phyloP scores from a whole-genome alignment of 2,888 invertebrate species.

The Bombyx huttoni region DNA sequence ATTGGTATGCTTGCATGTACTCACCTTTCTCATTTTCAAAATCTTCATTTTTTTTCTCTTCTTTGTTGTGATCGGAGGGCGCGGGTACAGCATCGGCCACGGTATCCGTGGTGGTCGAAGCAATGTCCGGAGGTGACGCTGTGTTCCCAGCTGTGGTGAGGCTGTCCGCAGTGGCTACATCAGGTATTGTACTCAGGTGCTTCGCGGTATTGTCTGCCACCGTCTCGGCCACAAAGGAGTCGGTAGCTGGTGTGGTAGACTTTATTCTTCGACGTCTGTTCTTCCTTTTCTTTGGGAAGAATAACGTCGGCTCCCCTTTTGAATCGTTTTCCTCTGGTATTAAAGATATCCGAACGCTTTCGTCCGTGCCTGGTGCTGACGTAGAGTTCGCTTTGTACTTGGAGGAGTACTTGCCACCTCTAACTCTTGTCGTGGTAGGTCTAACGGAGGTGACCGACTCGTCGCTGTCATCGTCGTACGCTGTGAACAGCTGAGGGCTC shows the following conservation, averaged over 20 bases:
- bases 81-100: slow-evolving; percentile 38
- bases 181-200: slow-evolving; percentile 3
- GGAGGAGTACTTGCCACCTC: slow-evolving; percentile 20
- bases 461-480: slow-evolving; percentile 33
- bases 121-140: neutral
- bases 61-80: slow-evolving; percentile 34
- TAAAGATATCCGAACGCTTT: slow-evolving; percentile 40
- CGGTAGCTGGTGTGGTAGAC: slow-evolving; percentile 12
- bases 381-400: slow-evolving; percentile 14
- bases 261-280: slow-evolving; percentile 27
- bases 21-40: slow-evolving; percentile 42
- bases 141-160: neutral
- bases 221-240: slow-evolving; percentile 24
- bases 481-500: slow-evolving; percentile 40
- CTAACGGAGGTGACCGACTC: slow-evolving; percentile 12
- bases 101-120: slow-evolving; percentile 11
- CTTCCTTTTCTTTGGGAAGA: slow-evolving; percentile 43
- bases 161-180: too few relatives aligned
- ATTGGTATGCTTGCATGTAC: slow-evolving; percentile 5
- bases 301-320: slow-evolving; percentile 46
- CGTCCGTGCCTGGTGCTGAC: slow-evolving; percentile 12
- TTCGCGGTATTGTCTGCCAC: slow-evolving; percentile 14
- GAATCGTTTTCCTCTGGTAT: slow-evolving; percentile 31
- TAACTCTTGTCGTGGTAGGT: slow-evolving; percentile 3
- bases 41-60: slow-evolving; percentile 26